Conservation (phyloP, 2,888 invertebrate species). For the Drymonia ruficornis region DNA sequence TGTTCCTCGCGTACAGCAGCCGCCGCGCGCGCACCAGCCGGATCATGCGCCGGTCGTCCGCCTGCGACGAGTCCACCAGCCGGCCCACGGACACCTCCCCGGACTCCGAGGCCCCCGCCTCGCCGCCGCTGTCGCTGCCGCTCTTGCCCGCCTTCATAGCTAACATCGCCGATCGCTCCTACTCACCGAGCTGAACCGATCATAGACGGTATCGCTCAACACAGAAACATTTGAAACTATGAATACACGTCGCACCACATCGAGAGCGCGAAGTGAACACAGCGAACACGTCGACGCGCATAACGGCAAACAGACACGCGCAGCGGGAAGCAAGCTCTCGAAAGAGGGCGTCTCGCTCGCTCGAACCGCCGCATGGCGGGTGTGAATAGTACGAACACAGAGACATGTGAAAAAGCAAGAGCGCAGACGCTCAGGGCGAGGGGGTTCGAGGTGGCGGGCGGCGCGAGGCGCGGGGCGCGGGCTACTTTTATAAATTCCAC, state of each 20-base stretch:
- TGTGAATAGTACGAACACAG: conserved; percentile 44
- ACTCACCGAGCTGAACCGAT: conserved; percentile 4
- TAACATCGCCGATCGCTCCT: conserved; percentile 10
- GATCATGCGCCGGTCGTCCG: conserved; percentile 75
- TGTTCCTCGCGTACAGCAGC: conserved; percentile 74
- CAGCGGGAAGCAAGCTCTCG: conserved; percentile 66
- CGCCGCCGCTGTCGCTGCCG: conserved; percentile 14
- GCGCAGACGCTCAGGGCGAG: conserved; percentile 66
- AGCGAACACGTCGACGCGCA: conserved; percentile 69
- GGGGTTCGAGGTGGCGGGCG: conserved; percentile 17
- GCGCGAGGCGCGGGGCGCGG: conserved; percentile 25
- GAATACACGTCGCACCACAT: conserved; percentile 51
- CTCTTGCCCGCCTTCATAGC: conserved; percentile 17
- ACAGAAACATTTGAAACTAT: conserved; percentile 8
- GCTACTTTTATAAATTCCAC: conserved; percentile 58
- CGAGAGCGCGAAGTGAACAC: conserved; percentile 60
- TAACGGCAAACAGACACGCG: conserved; percentile 75
- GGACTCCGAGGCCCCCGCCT: conserved; percentile 13
- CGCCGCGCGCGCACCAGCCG: conserved; percentile 68
- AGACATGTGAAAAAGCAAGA: conserved; percentile 72
- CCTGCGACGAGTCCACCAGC: conserved; percentile 71
- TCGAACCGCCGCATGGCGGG: conserved; percentile 13
- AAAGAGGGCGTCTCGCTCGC: conserved; percentile 55
- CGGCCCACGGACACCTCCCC: conserved; percentile 63
- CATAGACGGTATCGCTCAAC: not conserved